Evolutionary conservation across 2,888 invertebrate species (phyloP), one percentile per base, ranked within the genome.

Genomic region (Aphelenchoides bicaudatus): DNA sequence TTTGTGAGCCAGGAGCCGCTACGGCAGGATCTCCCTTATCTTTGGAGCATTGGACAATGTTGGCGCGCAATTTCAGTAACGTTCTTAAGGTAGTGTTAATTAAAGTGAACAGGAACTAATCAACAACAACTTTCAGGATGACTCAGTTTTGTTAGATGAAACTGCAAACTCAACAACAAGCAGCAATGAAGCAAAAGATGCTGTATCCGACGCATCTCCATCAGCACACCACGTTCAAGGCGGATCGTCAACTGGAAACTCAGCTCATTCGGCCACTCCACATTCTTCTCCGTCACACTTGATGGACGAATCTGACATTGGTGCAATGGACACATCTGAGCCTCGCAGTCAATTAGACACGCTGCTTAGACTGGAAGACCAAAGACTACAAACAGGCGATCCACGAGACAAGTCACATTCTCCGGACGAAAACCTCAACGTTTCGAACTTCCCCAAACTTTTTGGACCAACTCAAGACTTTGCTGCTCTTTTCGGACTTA

Each of bases 221-320:
- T 30, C 31, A 27, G 13, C 23, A 16, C 21, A 19, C 1, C 8
- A 6, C 19, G 39, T 37, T 4, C 10, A 25, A 23, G 21, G 25
- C 16, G 19, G 37, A 19, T 19, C 37, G 1, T 34, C 54, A 19
- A 56, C 43, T 1, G n/a, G n/a, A n/a, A n/a, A n/a, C n/a, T 56
- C 55, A 21, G 47, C 29, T 2, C 43, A 54, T 1, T 23, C 48
- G 19, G 59, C 39, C 47, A 29, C 59, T 10, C 29, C 58, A 2
- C 25, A 19, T 21, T 61, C 67, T 37, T 86, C 86, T 86, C 91
- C 92, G 92, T 1, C 92, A 89, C 72, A 84, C 85, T 8, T 39
- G 2, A 10, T 46, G 25, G 55, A 54, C 2, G 43, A 46, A 25
- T 6, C 19, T 4, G 28, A 55, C 2, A 5, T 25, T 13, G n/a